phyloP scores from a whole-genome alignment of 2,797 vertebrate species.

The Stomatorhinus walkeri region DNA sequence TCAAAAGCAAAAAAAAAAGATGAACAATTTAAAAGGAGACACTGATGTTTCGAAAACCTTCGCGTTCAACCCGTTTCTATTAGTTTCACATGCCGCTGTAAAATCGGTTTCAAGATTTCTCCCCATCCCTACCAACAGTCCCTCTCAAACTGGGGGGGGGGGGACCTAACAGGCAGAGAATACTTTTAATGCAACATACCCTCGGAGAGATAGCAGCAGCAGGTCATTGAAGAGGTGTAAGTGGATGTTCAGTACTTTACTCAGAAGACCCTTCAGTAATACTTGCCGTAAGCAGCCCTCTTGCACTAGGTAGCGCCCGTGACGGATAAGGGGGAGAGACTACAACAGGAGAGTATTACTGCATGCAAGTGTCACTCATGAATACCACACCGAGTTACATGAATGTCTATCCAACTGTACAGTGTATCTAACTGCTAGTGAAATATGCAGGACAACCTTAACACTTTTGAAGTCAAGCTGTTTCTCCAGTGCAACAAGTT shows the following conservation, averaged over 20 bases:
- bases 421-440: background rate
- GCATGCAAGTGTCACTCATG: background rate
- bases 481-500: conserved; percentile 62
- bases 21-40: background rate
- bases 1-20: background rate
- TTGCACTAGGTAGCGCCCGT: conserved; percentile 57
- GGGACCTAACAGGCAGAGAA: too few relatives aligned
- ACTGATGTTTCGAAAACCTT: background rate
- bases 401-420: background rate
- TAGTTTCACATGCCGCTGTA: background rate
- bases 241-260: conserved; percentile 42
- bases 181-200: conserved; percentile 36
- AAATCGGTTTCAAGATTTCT: background rate
- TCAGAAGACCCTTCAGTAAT: conserved; percentile 28
- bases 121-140: background rate
- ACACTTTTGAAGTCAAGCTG: conserved; percentile 58
- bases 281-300: conserved; percentile 58
- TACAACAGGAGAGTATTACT: background rate
- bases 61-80: background rate
- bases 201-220: conserved; percentile 60
- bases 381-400: background rate
- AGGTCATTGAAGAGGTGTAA: conserved; percentile 73
- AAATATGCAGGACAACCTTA: conserved; percentile 50
- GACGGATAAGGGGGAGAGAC: conserved; percentile 59
- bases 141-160: background rate